Conservation (phyloP, 2,888 invertebrate genomes). For the Chrysina gloriosa region DNA sequence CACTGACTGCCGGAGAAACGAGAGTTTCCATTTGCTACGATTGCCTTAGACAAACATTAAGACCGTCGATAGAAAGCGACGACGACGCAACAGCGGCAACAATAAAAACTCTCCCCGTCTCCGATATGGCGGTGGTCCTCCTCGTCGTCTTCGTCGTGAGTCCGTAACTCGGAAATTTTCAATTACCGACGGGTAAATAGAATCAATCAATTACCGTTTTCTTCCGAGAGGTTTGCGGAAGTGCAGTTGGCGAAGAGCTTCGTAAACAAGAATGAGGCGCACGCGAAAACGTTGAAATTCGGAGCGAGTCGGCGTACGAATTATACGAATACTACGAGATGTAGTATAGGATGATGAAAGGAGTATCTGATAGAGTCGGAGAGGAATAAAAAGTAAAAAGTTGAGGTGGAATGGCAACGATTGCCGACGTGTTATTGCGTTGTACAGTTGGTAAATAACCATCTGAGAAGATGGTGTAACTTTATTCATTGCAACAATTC, state of each 20-base stretch:
- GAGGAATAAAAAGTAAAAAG: too few relatives aligned
- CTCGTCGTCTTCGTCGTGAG: neutral
- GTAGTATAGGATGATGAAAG: neutral
- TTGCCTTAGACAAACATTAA: slow-evolving; percentile 33
- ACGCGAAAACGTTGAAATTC: slow-evolving; percentile 7
- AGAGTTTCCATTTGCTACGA: slow-evolving; percentile 35
- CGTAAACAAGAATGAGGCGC: slow-evolving; percentile 16
- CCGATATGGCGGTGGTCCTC: neutral
- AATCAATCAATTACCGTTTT: slow-evolving; percentile 42
- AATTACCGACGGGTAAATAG: slow-evolving; percentile 40
- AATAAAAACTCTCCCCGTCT: slow-evolving; percentile 26
- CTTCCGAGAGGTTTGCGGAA: slow-evolving; percentile 32
- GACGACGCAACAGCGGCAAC: neutral
- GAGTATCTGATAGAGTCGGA: too few relatives aligned
- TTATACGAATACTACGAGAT: neutral
- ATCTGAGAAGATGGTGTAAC: too few relatives aligned
- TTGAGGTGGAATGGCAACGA: too few relatives aligned
- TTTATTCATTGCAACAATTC: too few relatives aligned
- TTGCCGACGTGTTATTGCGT: too few relatives aligned
- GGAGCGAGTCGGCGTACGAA: neutral
- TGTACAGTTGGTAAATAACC: too few relatives aligned
- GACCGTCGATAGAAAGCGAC: neutral
- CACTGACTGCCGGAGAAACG: neutral
- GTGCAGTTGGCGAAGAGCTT: slow-evolving; percentile 18
- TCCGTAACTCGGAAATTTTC: slow-evolving; percentile 30